Conservation (phyloP, 2,797 vertebrate genomes). For the Pangasius macronema region DNA sequence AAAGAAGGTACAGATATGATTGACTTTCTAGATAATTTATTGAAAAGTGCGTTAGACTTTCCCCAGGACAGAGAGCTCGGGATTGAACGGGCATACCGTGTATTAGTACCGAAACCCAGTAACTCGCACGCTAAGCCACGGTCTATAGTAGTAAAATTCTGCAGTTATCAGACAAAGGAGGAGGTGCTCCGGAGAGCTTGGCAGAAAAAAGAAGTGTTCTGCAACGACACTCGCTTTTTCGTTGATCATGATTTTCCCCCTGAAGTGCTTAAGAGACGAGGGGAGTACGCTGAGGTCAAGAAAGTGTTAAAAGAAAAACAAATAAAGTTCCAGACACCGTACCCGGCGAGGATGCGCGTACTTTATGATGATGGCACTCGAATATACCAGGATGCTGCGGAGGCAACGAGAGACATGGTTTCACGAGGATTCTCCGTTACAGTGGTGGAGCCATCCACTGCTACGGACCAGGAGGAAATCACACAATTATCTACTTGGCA, state of each 20-base stretch:
- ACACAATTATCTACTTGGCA: not conserved
- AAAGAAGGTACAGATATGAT: not conserved
- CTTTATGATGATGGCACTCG: not conserved
- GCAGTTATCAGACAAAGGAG: not conserved
- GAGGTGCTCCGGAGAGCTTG: not conserved
- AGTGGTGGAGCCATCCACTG: too few relatives aligned
- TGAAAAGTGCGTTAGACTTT: not conserved
- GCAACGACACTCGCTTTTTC: not conserved
- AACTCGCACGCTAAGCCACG: not conserved
- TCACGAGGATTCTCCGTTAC: not conserved
- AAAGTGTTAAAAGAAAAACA: constrained; percentile 23
- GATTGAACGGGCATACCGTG: not conserved
- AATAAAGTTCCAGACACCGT: constrained; percentile 37
- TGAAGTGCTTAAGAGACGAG: not conserved
- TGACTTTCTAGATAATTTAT: not conserved
- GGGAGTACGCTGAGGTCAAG: constrained; percentile 34
- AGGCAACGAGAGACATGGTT: not conserved
- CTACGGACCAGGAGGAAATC: not conserved
- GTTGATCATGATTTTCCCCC: constrained; percentile 27
- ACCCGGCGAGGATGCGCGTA: constrained; percentile 6
- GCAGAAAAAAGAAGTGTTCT: constrained; percentile 12
- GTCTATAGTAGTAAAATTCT: not conserved
- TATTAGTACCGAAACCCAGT: not conserved
- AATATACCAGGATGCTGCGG: constrained; percentile 11
- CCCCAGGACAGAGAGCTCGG: not conserved